Conservation (phyloP, 2,888 invertebrate genomes). For the Synanthedon vespiformis region DNA sequence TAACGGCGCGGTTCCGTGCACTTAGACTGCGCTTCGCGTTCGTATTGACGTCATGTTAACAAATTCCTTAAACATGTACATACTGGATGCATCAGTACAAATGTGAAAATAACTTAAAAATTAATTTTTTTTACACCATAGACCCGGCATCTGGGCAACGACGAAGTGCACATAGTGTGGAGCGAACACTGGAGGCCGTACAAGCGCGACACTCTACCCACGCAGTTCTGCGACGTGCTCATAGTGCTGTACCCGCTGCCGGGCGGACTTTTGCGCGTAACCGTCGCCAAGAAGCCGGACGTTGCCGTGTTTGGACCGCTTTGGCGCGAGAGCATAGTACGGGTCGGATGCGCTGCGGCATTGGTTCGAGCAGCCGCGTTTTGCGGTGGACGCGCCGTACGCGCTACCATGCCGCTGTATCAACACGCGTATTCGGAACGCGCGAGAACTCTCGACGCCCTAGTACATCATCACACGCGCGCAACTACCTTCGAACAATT, state of each 20-base stretch:
- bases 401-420: conserved; percentile 89
- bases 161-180: conserved; percentile 99
- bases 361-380: conserved; percentile 89
- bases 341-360: conserved; percentile 76
- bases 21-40: too few species aligned
- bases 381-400: conserved; percentile 91
- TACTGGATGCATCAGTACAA: too few species aligned
- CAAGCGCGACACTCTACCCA: conserved; percentile 95
- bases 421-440: conserved; percentile 96
- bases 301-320: conserved; percentile 92
- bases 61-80: neutral
- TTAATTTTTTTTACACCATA: neutral
- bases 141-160: conserved; percentile 96
- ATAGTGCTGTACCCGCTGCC: conserved; percentile 95
- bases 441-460: conserved; percentile 84
- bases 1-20: too few species aligned
- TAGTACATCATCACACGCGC: conserved; percentile 87
- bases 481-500: conserved; percentile 91
- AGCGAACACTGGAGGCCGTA: conserved; percentile 97
- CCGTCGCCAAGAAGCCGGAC: conserved; percentile 88
- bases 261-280: conserved; percentile 87
- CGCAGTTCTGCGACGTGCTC: conserved; percentile 98
- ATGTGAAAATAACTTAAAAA: neutral
- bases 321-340: conserved; percentile 86
- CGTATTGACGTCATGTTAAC: neutral